These are phyloP conservation scores for Microtus oregoni DNA, from an alignment of 2,113 vertebrate species.

Conservation along the genomic window DNA sequence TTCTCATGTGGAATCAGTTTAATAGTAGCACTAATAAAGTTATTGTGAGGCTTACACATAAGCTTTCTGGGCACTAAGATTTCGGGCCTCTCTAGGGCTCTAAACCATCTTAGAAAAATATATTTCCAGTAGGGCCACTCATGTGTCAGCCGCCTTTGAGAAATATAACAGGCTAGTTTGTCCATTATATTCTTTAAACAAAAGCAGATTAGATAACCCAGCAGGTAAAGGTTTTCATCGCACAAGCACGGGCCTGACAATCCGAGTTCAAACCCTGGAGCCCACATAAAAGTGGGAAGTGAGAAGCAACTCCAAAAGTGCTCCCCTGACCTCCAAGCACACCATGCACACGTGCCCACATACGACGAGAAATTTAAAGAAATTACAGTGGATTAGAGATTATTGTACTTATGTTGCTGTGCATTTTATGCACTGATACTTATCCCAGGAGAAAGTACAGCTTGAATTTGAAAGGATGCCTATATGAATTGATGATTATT, in stretches of 20 bases:
- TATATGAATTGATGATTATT: constrained; percentile 64
- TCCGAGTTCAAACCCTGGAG: neutral
- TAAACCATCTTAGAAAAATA: constrained; percentile 26
- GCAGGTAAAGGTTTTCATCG: neutral
- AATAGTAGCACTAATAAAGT: neutral
- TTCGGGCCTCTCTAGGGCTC: constrained; percentile 22
- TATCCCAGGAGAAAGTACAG: neutral
- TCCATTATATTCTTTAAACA: constrained; percentile 57
- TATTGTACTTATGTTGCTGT: neutral
- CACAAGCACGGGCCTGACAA: neutral
- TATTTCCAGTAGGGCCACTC: neutral
- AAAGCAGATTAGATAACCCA: constrained; percentile 33
- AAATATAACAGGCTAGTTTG: neutral
- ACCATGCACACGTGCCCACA: no score
- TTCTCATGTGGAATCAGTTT: neutral
- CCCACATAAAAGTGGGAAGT: neutral
- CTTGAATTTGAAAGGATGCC: constrained; percentile 7
- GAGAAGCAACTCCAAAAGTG: neutral
- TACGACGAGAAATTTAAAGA: neutral
- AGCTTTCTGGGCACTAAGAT: neutral
- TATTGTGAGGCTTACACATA: neutral
- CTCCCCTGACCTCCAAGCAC: no score
- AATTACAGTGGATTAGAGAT: neutral
- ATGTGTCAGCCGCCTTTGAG: neutral
- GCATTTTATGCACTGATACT: neutral